Conservation (phyloP, 2,113 vertebrate genomes). For the Hemicordylus capensis region DNA sequence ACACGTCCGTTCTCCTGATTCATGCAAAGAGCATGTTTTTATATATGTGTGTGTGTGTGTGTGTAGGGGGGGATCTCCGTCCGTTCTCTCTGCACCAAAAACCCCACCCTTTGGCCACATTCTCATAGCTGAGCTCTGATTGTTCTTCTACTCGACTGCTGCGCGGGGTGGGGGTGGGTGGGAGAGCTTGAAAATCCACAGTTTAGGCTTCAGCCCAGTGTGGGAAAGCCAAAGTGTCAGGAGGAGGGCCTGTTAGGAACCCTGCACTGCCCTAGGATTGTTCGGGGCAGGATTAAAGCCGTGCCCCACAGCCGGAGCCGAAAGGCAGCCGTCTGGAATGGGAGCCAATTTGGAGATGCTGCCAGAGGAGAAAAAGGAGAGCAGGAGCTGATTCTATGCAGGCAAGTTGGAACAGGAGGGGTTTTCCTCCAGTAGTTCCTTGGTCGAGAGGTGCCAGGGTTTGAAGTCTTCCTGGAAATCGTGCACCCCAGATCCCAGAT, state of each 20-base stretch:
- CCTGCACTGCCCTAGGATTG: not conserved
- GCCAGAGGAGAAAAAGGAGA: not conserved
- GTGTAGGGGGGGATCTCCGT: not conserved
- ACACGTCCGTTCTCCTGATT: not conserved
- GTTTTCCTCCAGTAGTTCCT: not conserved
- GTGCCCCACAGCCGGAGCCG: not conserved
- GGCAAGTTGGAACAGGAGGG: not conserved
- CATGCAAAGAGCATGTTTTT: not conserved
- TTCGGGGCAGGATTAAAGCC: not conserved
- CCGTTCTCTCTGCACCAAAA: not conserved
- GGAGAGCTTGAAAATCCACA: too few species aligned
- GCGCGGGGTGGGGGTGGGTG: too few species aligned
- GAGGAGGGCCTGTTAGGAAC: too few species aligned
- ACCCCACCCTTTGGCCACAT: not conserved
- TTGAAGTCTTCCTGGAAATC: too few species aligned
- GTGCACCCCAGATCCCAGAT: not conserved
- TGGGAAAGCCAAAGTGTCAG: too few species aligned
- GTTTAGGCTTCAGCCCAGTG: too few species aligned
- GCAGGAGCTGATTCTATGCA: not conserved
- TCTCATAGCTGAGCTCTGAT: not conserved
- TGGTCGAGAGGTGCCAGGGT: not conserved
- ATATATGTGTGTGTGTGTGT: too few species aligned
- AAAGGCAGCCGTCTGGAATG: not conserved
- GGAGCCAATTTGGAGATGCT: not conserved
- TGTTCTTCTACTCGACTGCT: not conserved